phyloP scores from a whole-genome alignment of 1,140 invertebrate genomes.

The Piezodorus guildinii region DNA sequence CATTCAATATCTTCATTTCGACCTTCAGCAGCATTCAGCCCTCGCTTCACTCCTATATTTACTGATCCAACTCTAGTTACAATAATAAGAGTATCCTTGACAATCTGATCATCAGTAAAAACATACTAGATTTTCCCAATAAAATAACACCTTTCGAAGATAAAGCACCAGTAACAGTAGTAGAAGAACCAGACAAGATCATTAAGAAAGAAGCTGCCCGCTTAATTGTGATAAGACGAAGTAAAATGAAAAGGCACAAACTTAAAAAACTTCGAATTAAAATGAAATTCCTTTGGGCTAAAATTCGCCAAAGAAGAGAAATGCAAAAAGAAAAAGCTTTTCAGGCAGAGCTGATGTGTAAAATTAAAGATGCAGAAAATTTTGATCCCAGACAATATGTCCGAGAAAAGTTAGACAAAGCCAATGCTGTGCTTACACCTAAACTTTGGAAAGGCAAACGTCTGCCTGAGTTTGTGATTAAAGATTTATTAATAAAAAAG shows the following conservation, averaged over 20 bases:
- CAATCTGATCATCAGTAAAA: too few species aligned
- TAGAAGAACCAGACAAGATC: conserved; percentile 18
- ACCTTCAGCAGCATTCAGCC: too few species aligned
- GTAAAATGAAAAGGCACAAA: conserved; percentile 81
- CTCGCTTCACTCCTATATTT: too few species aligned
- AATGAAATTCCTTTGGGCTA: conserved; percentile 63
- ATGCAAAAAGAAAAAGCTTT: conserved; percentile 63
- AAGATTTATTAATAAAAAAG: conserved; percentile 35
- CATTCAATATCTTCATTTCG: too few species aligned
- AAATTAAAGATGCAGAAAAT: conserved; percentile 56
- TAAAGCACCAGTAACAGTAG: neutral
- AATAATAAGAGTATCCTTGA: too few species aligned
- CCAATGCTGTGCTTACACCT: conserved; percentile 49
- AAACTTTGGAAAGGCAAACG: conserved; percentile 49
- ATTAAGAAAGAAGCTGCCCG: conserved; percentile 53
- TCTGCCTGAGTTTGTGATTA: conserved; percentile 50
- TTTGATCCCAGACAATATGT: conserved; percentile 67
- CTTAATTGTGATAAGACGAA: conserved; percentile 61
- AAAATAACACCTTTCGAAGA: neutral
- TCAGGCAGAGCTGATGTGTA: conserved; percentile 50
- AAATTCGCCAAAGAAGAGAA: conserved; percentile 51
- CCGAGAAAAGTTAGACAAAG: conserved; percentile 43
- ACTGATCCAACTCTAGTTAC: too few species aligned
- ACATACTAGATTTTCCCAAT: neutral
- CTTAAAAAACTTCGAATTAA: conserved; percentile 62